A percentile compares a stretch with the other conserved stretches of the same genome.
Evolutionary conservation across 2,113 vertebrate genomes (phyloP).

Genomic region (Pristiophorus japonicus): DNA sequence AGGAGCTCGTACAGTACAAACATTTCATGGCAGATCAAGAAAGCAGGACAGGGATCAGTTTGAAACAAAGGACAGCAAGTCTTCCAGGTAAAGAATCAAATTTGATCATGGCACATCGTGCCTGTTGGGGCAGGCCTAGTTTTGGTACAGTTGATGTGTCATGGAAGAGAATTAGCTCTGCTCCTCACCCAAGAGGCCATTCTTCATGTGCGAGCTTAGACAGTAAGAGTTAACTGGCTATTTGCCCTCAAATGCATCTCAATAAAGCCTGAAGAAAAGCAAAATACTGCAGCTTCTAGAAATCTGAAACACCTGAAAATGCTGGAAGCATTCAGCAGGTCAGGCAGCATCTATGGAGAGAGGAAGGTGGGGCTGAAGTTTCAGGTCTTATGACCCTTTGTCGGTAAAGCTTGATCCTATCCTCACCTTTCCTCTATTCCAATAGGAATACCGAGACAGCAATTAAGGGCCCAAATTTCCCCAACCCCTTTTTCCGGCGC

Average conservation of each 20-base stretch:
- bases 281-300: background rate
- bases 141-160: background rate
- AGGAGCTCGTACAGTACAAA: background rate
- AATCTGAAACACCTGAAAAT: background rate
- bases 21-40: background rate
- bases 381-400: background rate
- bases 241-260: background rate
- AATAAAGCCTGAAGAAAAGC: background rate
- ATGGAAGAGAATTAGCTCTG: background rate
- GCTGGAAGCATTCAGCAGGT: background rate
- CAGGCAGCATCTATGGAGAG: background rate
- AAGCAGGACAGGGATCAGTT: background rate
- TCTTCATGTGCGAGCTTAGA: background rate
- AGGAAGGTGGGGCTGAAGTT: background rate
- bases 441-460: background rate
- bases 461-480: too few relatives aligned
- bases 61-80: background rate
- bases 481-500: too few relatives aligned
- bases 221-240: background rate
- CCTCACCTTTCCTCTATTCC: background rate
- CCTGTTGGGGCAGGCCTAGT: background rate
- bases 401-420: background rate
- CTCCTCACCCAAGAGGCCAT: background rate
- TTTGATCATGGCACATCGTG: too few relatives aligned
- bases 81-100: background rate